Evolutionary conservation across 2,888 invertebrate species (phyloP), one percentile per base, ranked within the genome.

Genomic region (Lochmaea crataegi): DNA sequence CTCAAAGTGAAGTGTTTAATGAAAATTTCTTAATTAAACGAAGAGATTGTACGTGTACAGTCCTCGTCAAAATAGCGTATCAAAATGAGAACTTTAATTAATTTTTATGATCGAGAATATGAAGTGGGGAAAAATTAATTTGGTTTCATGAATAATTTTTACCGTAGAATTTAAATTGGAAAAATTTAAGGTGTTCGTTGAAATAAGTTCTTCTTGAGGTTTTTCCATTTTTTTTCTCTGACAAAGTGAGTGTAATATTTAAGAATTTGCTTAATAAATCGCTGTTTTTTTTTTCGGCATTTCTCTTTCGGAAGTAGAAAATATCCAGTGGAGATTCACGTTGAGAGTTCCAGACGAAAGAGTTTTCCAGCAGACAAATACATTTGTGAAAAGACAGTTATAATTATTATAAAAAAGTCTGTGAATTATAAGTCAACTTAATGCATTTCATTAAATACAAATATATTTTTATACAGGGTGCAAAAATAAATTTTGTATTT

Each of bases 31-130:
- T 69, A 64, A 69, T 69, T 69, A 69, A 69, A 69, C 53, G 18
- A 41, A 60, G 38, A 56, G 41, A 2, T 10, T 2, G 1, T n/a
- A 9, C n/a, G 2, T 9, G 57, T 57, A 60, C 41, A 60, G 60
- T 60, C 45, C 65, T n/a, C 64, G 70, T 65, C 69, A 53, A 63
- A 73, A 73, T 66, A 53, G 38, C 60, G 45, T 56, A 73, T 70
- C 42, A 70, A 26, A 70, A 69, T 60, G 56, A 45, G 61, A 42
- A n/a, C 57, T 73, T 70, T 70, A 73, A 73, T 73, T 73, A 71
- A 73, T 71, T 73, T 71, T 71, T 71, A 73, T 73, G 38, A 72
- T 72, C 68, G 51, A 64, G 51, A 60, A 65, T 60, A 72, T 68
- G 58, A 72, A 72, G 72, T 72, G 58, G 38, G 48, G 57, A 65